phyloP scores from a whole-genome alignment of 2,888 invertebrate genomes.

The Drosophila infuscata region DNA sequence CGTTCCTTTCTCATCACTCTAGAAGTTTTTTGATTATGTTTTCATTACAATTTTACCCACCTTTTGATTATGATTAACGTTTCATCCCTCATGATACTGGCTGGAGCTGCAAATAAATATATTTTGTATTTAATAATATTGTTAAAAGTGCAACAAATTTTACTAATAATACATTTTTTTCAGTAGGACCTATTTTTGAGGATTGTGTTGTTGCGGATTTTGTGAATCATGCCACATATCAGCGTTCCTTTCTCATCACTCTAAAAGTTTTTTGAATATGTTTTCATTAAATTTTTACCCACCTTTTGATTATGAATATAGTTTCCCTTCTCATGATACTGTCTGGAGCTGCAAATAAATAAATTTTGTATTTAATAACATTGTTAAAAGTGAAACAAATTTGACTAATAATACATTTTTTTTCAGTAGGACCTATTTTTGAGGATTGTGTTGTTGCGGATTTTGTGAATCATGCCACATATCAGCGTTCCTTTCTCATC shows the following conservation, averaged over 20 bases:
- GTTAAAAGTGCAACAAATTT: not conserved
- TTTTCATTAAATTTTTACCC: not conserved
- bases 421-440: slow-evolving; percentile 68
- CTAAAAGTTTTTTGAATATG: not conserved
- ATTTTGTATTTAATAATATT: not conserved
- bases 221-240: slow-evolving; percentile 79
- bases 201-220: slow-evolving; percentile 79
- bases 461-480: slow-evolving; percentile 78
- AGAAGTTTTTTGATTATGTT: not conserved
- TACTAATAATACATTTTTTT: not conserved
- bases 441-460: slow-evolving; percentile 81
- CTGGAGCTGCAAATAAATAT: slow-evolving; percentile 13
- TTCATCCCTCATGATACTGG: too few species aligned
- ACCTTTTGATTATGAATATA: slow-evolving; percentile 3
- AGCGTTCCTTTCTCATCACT: slow-evolving; percentile 51
- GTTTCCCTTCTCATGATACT: too few species aligned
- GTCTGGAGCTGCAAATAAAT: slow-evolving; percentile 12
- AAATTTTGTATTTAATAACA: not conserved
- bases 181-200: slow-evolving; percentile 82
- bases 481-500: slow-evolving; percentile 73
- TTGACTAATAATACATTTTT: not conserved
- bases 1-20: slow-evolving; percentile 38
- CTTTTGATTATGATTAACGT: not conserved
- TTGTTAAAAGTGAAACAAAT: not conserved
- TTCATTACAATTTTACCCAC: not conserved